These are phyloP conservation scores for Nycticorax nycticorax DNA, from an alignment of 2,113 vertebrate species.

Conservation along the genomic window DNA sequence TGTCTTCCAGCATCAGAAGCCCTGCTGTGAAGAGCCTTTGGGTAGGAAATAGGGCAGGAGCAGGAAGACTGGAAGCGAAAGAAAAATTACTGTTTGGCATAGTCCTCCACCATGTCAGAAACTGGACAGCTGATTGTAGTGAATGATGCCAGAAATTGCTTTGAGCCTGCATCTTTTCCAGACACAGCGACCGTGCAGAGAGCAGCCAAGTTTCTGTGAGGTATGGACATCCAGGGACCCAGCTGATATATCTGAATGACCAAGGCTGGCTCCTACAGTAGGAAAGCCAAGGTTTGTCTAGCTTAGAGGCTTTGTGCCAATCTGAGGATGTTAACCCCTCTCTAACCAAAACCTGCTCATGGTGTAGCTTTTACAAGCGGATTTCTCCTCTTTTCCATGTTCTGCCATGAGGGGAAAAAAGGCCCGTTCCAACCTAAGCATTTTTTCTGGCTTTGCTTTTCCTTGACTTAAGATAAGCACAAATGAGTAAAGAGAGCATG, in stretches of 20 bases:
- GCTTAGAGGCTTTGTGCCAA: background rate
- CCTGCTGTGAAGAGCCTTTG: background rate
- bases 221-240: accelerated
- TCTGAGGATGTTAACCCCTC: background rate
- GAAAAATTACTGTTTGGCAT: background rate
- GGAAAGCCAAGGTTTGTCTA: background rate
- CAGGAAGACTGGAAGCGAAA: background rate
- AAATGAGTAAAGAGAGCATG: background rate
- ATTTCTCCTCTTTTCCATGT: background rate
- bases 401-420: background rate
- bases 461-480: background rate
- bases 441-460: background rate
- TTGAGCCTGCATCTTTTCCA: background rate
- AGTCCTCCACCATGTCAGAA: background rate
- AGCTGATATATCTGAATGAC: background rate
- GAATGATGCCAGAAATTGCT: background rate
- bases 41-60: background rate
- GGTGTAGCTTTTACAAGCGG: background rate
- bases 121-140: background rate
- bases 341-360: background rate
- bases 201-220: background rate
- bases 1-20: background rate
- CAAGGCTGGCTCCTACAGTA: background rate
- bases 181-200: background rate
- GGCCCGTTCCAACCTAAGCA: background rate